Conservation (phyloP, 2,797 vertebrate species). For the Hippocampus kuda region DNA sequence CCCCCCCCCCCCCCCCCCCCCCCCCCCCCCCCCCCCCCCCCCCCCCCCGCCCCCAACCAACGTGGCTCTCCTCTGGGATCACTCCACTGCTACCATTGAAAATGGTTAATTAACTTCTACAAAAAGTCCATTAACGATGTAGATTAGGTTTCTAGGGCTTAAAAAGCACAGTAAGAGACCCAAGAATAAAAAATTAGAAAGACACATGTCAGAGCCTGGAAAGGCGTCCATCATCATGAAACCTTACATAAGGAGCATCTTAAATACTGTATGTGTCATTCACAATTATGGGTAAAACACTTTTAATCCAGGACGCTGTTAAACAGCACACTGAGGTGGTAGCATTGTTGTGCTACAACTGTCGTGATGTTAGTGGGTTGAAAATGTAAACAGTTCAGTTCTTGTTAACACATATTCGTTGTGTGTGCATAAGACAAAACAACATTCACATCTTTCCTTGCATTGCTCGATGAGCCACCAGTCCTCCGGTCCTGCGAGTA, state of each 20-base stretch:
- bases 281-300: slow-evolving; percentile 7
- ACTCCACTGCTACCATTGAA: slow-evolving; percentile 59
- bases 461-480: not conserved
- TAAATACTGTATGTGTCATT: slow-evolving; percentile 5
- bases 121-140: slow-evolving; percentile 64
- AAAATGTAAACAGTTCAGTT: not conserved
- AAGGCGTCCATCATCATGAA: slow-evolving; percentile 18
- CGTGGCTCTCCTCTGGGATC: slow-evolving; percentile 59
- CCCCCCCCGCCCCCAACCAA: too few relatives aligned
- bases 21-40: too few relatives aligned
- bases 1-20: too few relatives aligned
- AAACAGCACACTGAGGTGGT: not conserved
- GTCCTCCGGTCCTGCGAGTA: not conserved
- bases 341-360: too few relatives aligned
- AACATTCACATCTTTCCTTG: too few relatives aligned
- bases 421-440: too few relatives aligned
- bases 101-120: slow-evolving; percentile 67
- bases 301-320: not conserved
- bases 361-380: not conserved
- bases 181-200: slow-evolving; percentile 8
- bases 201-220: slow-evolving; percentile 22
- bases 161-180: slow-evolving; percentile 34
- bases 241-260: slow-evolving; percentile 12
- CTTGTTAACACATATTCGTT: not conserved
- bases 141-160: slow-evolving; percentile 56